Percentiles rank a stretch among this genome's conserved stretches.
Evolutionary conservation across 2,797 vertebrate species (phyloP).

Genomic region (Triplophysa bombifrons): DNA sequence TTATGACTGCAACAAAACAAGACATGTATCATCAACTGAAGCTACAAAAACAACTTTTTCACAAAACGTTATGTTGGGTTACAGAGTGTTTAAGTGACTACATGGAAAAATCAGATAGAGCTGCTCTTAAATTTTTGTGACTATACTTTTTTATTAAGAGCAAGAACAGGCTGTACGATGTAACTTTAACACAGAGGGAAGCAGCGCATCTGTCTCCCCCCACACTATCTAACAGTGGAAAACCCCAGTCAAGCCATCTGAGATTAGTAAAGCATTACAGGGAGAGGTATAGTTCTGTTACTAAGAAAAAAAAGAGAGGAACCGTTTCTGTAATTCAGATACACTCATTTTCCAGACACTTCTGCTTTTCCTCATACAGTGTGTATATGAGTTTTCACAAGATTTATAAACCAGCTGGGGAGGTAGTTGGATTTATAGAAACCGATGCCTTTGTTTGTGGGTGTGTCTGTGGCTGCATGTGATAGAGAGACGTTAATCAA

Average conservation of each 20-base stretch:
- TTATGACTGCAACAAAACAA: background rate
- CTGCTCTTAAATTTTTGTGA: background rate
- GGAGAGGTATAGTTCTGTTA: constrained; percentile 45
- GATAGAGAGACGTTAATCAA: background rate
- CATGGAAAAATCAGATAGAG: background rate
- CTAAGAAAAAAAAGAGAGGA: constrained; percentile 55
- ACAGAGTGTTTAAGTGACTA: background rate
- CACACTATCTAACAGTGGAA: constrained; percentile 5
- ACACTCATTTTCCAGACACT: constrained; percentile 34
- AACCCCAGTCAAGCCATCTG: constrained; percentile 25
- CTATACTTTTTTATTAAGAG: constrained; percentile 6
- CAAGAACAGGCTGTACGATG: background rate
- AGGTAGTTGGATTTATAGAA: background rate
- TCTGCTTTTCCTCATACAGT: constrained; percentile 21
- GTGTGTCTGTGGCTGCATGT: background rate
- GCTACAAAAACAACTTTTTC: background rate
- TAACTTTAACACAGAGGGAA: background rate
- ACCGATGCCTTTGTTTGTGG: background rate
- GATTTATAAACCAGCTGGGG: background rate
- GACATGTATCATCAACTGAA: background rate
- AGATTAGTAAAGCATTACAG: constrained; percentile 57
- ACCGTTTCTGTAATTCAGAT: constrained; percentile 22
- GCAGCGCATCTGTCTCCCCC: background rate
- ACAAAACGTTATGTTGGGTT: background rate
- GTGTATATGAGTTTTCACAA: background rate